phyloP scores from a whole-genome alignment of 2,113 vertebrate genomes.

The Daubentonia madagascariensis region DNA sequence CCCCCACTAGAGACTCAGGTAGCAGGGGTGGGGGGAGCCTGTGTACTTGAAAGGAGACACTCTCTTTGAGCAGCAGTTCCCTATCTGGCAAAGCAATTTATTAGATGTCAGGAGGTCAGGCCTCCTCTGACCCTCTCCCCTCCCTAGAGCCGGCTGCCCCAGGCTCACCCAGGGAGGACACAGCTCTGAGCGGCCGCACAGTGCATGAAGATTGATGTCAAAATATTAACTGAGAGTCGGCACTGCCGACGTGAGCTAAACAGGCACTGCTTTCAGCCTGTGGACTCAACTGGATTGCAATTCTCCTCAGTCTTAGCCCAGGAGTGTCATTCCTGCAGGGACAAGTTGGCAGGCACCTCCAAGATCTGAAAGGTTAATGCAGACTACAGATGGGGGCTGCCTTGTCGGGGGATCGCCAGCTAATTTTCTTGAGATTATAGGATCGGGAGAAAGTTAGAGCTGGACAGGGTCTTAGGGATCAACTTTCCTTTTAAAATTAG shows the following conservation, averaged over 20 bases:
- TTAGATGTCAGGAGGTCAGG: not conserved
- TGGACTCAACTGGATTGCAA: not conserved
- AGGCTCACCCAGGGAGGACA: not conserved
- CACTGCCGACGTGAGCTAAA: conserved; percentile 63
- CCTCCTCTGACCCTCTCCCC: not conserved
- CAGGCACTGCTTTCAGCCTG: not conserved
- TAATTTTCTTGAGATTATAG: not conserved
- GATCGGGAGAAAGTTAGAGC: not conserved
- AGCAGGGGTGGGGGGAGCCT: too few relatives aligned
- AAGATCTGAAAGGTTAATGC: not conserved
- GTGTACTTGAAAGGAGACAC: not conserved
- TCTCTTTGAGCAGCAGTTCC: not conserved
- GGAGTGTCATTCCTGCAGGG: not conserved
- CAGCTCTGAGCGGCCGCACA: not conserved
- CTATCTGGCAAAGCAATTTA: not conserved
- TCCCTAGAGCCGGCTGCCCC: not conserved
- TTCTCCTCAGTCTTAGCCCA: not conserved
- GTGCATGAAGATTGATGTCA: conserved; percentile 47
- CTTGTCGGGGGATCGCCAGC: not conserved
- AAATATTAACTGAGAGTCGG: conserved; percentile 53
- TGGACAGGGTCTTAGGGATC: not conserved
- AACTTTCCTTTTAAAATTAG: not conserved
- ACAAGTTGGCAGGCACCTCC: not conserved
- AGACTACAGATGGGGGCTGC: not conserved
- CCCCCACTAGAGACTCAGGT: not conserved